Evolutionary conservation across 2,797 vertebrate species (phyloP), one percentile per base, ranked within the genome.

Genomic region (Gephyroberyx darwinii): DNA sequence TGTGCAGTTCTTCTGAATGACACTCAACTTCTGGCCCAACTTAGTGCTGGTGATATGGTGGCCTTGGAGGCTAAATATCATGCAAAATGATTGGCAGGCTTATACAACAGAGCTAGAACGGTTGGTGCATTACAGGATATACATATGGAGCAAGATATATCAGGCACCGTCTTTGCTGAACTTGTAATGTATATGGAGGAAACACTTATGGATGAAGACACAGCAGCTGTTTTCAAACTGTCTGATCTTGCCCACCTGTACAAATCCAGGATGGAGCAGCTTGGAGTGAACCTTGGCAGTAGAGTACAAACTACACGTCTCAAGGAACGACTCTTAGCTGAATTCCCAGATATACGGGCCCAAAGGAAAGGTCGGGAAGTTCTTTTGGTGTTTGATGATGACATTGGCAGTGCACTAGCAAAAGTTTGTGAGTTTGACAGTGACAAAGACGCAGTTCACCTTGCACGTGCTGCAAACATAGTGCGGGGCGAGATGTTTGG

Each of bases 401-500:
- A 53, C 51, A 53, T 53, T 53, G 51, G 51, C 26, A 20, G 20
- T 10, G 58, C 58, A 20, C 58, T 61, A 16, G 14, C 41, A 2
- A 61, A 43, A 17, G 39, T 41, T 5, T 61, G 58, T 61, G 39
- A 61, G 16, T 8, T 17, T 7, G 39, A 61, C 22, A 61, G 39
- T 22, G n/a, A 45, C 37, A 26, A 31, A 8, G 58, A 61, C 45
- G 41, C 20, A 12, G 5, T 47, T 19, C 58, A 61, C 41, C 16
- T 45, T 6, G 41, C 39, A 8, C 41, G 12, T 26, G 41, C 58
- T 61, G 41, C 58, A 30, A n/a, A 47, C 17, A 61, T 61, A 47
- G 39, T 61, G 30, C 13, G 58, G n/a, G 12, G 41, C 8, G 39
- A 61, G 12, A 61, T 61, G 17, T 61, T 61, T 47, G 58, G 17